Base-by-base conservation (phyloP, 2,888 invertebrate species). In the Ariolimax columbianus region DNA sequence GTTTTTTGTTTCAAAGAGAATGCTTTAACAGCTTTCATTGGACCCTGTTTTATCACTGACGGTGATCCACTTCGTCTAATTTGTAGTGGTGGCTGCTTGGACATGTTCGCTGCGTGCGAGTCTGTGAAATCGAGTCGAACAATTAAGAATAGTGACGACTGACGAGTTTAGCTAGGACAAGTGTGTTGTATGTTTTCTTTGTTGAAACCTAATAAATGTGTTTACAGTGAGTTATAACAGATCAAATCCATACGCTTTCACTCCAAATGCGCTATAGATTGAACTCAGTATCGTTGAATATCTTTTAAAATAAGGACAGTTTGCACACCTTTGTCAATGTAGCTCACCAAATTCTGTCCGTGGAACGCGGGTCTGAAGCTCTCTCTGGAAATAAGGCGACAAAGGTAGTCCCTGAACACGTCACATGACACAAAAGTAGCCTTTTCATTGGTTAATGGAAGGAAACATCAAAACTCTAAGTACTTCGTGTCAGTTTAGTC, bases 11-110 rank as follows among this genome's bases (percentile, higher is more conserved):
- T 89, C 86, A 90, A 84, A 33, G 89, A 87, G 77, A 90, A 91
- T 55, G 89, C 88, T 82, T 89, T 89, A n/a, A 91, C 89, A 83
- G 91, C 91, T 87, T 91, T 91, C 77, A 91, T 89, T 26, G 91
- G 91, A 68, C 91, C 90, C 73, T 89, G 90, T 87, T 89, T 90
- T 85, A 88, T 86, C 33, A 88, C 84, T 47, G 89, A 88, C 63
- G 90, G 91, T 51, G 91, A 91, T 79, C 88, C 89, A 87, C 88
- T 90, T 88, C 89, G 87, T 30, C 90, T 88, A 82, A 90, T 89
- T 89, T 33, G 88, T 72, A 86, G 87, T 19, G 72, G 26, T 9
- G 87, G 47, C 47, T 86, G 84, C 19, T 80, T 84, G 51, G 86
- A 85, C 85, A 85, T 85, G 33, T 88, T 87, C 83, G 83, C 47